Percentiles rank a stretch among this genome's conserved stretches.
These are phyloP conservation scores for Bombus terrestris DNA, from an alignment of 1,140 invertebrate genomes.

Conservation along the genomic window DNA sequence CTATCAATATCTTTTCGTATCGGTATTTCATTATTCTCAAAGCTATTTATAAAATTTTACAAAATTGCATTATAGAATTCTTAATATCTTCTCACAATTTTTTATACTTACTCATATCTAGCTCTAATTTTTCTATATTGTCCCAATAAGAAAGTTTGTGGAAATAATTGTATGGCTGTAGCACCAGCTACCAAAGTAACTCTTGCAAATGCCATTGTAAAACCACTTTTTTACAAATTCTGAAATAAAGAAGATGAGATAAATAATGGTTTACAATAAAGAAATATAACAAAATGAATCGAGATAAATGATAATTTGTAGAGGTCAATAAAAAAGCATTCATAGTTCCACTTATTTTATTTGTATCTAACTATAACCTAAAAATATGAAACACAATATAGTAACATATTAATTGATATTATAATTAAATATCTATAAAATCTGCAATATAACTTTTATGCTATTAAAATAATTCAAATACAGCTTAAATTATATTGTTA, in stretches of 20 bases:
- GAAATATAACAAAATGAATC: not conserved
- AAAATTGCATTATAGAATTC: constrained; percentile 15
- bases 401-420: not conserved
- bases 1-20: constrained; percentile 76
- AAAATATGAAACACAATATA: not conserved
- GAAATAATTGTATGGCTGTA: constrained; percentile 71
- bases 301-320: not conserved
- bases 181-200: not conserved
- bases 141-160: constrained; percentile 83
- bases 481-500: not conserved
- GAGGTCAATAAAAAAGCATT: no score
- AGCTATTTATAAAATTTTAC: constrained; percentile 14
- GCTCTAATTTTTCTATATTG: constrained; percentile 82
- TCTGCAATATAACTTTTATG: not conserved
- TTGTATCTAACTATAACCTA: constrained; percentile 9
- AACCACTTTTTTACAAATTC: not conserved
- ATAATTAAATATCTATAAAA: not conserved
- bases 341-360: not conserved
- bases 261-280: not conserved
- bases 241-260: not conserved
- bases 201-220: not conserved
- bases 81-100: constrained; percentile 10
- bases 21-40: constrained; percentile 76
- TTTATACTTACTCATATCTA: constrained; percentile 82
- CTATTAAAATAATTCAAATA: not conserved